Percentiles rank a stretch among this genome's conserved stretches.
These are phyloP conservation scores for Ricordea florida DNA, from an alignment of 92 coral and sea anemone genomes.

Conservation along the genomic window DNA sequence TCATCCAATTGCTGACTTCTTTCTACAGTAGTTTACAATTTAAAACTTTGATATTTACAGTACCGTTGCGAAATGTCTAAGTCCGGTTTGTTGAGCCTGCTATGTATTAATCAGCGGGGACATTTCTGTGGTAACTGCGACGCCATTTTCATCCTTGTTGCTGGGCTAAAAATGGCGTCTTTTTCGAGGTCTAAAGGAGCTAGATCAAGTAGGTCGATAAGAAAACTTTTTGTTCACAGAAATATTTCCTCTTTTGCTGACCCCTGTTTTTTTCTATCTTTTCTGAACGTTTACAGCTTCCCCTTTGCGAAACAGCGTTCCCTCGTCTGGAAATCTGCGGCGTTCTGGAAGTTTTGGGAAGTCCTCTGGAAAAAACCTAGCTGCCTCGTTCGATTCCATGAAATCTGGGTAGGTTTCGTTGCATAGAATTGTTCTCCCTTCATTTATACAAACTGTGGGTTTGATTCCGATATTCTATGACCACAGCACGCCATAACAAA, in stretches of 20 bases:
- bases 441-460: background rate
- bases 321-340: constrained; percentile 68
- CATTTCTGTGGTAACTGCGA: constrained; percentile 75
- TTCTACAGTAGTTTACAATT: too few species aligned
- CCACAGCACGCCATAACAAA: too few species aligned
- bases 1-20: too few species aligned
- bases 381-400: constrained; percentile 93
- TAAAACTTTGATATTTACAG: too few species aligned
- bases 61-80: too few species aligned
- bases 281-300: constrained; percentile 62
- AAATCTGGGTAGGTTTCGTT: constrained; percentile 22
- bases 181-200: constrained; percentile 85
- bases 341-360: constrained; percentile 85
- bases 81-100: constrained; percentile 3
- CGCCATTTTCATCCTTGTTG: constrained; percentile 79
- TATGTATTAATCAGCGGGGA: constrained; percentile 63
- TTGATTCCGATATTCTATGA: too few species aligned
- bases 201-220: constrained; percentile 72
- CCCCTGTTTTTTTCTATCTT: background rate
- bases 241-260: background rate
- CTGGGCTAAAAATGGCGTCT: constrained; percentile 73
- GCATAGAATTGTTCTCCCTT: background rate
- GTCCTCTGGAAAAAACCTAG: constrained; percentile 62
- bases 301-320: constrained; percentile 82
- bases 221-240: too few species aligned